Evolutionary conservation across 2,797 vertebrate species (phyloP).

Genomic region (Harpagifer antarcticus): DNA sequence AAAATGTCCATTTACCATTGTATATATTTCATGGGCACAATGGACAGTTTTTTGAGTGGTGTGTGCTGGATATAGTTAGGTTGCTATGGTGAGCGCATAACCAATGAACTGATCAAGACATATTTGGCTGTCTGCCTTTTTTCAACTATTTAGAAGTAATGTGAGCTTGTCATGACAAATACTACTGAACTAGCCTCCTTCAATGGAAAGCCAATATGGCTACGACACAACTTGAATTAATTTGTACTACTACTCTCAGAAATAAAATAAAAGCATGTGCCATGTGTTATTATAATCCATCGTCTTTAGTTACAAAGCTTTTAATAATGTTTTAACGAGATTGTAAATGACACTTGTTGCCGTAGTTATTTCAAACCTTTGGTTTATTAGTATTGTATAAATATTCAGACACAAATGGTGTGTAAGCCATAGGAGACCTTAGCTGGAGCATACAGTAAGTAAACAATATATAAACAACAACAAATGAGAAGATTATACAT

Average conservation of each 20-base stretch:
- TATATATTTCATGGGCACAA: neutral
- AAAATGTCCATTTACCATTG: neutral
- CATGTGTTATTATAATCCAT: conserved; percentile 9
- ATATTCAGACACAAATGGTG: neutral
- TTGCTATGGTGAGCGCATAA: neutral
- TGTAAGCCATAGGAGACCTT: neutral
- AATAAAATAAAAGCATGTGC: neutral
- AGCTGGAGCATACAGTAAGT: neutral
- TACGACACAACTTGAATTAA: neutral
- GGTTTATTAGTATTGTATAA: neutral
- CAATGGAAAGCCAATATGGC: conserved; percentile 13
- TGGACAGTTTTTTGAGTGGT: neutral
- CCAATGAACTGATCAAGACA: neutral
- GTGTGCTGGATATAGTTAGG: neutral
- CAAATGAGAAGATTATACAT: conserved; percentile 3
- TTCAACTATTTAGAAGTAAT: neutral
- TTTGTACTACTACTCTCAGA: neutral
- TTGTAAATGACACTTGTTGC: neutral
- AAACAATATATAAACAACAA: neutral
- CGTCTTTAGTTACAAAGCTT: neutral
- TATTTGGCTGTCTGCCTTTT: neutral
- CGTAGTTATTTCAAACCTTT: neutral
- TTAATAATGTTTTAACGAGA: neutral
- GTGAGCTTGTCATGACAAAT: neutral
- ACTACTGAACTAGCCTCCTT: neutral